phyloP scores from a whole-genome alignment of 2,797 vertebrate genomes.

The Naso thynnoides region DNA sequence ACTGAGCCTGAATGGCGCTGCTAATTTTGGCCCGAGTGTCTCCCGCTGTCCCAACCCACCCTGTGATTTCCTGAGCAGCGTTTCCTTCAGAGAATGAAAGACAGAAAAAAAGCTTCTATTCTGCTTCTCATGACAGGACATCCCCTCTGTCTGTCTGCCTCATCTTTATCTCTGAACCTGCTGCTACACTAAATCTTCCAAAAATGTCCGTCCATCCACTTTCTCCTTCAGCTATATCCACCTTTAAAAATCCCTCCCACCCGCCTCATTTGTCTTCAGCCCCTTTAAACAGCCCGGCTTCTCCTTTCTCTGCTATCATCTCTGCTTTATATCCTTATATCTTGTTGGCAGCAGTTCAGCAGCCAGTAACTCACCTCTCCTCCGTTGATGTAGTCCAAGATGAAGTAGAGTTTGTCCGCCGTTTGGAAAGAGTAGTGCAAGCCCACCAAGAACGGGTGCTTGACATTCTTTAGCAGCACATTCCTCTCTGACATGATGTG shows the following conservation, averaged over 20 bases:
- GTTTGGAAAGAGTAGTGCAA: constrained; percentile 99
- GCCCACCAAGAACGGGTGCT: constrained; percentile 97
- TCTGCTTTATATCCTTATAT: background rate
- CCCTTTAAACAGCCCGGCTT: constrained; percentile 30
- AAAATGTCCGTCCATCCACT: background rate
- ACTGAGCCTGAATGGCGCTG: constrained; percentile 63
- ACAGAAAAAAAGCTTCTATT: constrained; percentile 44
- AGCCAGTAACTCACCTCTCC: constrained; percentile 88
- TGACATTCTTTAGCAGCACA: constrained; percentile 96
- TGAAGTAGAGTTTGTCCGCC: constrained; percentile 95
- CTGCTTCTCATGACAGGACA: constrained; percentile 78
- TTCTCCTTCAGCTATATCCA: background rate
- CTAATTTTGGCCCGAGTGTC: constrained; percentile 79
- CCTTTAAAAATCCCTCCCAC: background rate
- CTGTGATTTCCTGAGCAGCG: constrained; percentile 80
- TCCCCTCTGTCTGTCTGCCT: constrained; percentile 52
- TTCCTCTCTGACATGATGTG: constrained; percentile 99
- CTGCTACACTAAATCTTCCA: constrained; percentile 2
- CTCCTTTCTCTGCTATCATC: constrained; percentile 1
- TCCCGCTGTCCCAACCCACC: constrained; percentile 58
- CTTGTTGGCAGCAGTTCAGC: background rate
- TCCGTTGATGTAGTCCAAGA: constrained; percentile 98
- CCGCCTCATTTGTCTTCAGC: constrained; percentile 5
- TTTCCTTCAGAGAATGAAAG: constrained; percentile 68
- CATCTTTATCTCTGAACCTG: constrained; percentile 36